Evolutionary conservation across 2,888 invertebrate genomes (phyloP).

Genomic region (Nomada flava): DNA sequence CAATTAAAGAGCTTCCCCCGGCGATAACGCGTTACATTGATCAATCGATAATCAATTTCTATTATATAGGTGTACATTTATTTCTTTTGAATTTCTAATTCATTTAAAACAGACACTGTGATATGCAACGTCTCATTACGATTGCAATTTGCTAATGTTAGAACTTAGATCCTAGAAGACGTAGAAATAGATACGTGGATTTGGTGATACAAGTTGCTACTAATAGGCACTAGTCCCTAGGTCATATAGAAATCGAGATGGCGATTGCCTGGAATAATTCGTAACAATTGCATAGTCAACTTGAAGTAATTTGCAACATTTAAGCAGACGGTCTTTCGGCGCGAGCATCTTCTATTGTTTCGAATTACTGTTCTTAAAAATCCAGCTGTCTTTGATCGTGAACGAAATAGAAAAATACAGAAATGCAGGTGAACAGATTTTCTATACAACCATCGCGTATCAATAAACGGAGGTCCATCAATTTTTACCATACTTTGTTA

Average conservation of each 20-base stretch:
- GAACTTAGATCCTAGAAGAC: background rate
- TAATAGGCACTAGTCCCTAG: background rate
- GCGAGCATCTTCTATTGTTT: no score
- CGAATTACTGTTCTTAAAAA: no score
- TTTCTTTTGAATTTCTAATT: background rate
- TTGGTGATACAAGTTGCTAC: background rate
- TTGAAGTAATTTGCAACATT: background rate
- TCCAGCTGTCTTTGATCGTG: no score
- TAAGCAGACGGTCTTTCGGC: background rate
- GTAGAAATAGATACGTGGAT: background rate
- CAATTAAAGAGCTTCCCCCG: constrained; percentile 44
- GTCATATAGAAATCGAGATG: background rate
- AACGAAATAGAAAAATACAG: no score
- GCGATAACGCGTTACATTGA: constrained; percentile 8
- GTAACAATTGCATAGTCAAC: background rate
- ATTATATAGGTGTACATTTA: background rate
- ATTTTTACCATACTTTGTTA: no score
- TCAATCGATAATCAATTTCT: background rate
- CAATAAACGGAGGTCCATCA: no score
- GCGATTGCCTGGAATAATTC: background rate
- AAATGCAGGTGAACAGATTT: no score
- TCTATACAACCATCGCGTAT: no score
- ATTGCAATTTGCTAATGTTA: background rate
- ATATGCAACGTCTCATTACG: background rate
- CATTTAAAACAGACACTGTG: background rate